Conservation (phyloP, 2,797 vertebrate species). For the Falco novaeseelandiae region DNA sequence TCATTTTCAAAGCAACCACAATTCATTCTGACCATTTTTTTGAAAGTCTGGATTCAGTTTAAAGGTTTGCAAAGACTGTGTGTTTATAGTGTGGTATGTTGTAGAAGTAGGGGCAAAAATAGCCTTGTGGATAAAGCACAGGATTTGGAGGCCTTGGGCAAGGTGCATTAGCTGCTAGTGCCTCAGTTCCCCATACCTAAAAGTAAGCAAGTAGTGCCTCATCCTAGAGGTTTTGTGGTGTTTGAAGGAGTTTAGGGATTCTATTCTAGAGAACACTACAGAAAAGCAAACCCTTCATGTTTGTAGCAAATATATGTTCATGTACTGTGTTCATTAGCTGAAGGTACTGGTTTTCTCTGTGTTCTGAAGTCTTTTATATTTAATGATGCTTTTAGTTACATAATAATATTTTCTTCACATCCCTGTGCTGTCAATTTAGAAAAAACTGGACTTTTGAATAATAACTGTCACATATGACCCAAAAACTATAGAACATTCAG, state of each 20-base stretch:
- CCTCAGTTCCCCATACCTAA: neutral
- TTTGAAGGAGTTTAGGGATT: neutral
- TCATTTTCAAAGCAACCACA: neutral
- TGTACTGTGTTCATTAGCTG: neutral
- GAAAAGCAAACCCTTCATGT: neutral
- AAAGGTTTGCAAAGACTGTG: neutral
- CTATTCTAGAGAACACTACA: neutral
- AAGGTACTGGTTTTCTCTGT: neutral
- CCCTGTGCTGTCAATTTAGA: neutral
- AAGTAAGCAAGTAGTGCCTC: neutral
- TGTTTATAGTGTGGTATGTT: neutral
- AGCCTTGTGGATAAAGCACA: neutral
- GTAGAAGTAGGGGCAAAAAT: neutral
- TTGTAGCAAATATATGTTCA: neutral
- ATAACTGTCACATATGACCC: neutral
- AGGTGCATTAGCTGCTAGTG: neutral
- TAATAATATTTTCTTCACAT: neutral
- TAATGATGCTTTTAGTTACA: neutral
- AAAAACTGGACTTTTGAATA: neutral
- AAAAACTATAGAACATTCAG: neutral
- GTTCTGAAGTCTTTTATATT: neutral
- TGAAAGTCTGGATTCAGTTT: neutral
- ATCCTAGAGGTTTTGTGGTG: neutral
- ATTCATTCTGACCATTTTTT: neutral
- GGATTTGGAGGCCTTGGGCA: neutral